Evolutionary conservation across 1,140 invertebrate genomes (phyloP), one percentile per base, ranked within the genome.

Genomic region (Nomia melanderi): DNA sequence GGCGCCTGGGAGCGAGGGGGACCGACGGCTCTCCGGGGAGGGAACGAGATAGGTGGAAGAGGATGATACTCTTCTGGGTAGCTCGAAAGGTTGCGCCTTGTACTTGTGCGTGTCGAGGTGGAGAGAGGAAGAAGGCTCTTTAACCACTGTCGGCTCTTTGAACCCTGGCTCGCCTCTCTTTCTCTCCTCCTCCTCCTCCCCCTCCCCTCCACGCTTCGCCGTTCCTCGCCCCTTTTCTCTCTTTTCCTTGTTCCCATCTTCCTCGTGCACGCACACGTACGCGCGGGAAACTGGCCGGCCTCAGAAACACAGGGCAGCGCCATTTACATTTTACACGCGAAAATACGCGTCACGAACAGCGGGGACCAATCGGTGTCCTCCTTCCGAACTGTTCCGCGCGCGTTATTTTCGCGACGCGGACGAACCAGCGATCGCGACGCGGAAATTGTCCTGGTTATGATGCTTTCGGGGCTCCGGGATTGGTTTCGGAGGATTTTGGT

Each of bases 101-200:
- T 85, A 82, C 84, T 85, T 85, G 76, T 85, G 84, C 84, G 84
- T 85, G 84, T 85, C 79, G 83, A 86, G 83, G 74, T 81, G 82
- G 83, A 82, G 83, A 85, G 77, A 82, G 77, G 77, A 77, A 85
- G 81, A 83, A 87, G 85, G 90, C 87, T 89, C 89, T 89, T 90
- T 90, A 91, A 90, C 90, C 86, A 90, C 87, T 85, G 90, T 90
- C 90, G 90, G 90, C 90, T 89, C 90, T 91, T 91, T 91, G 90
- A 90, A 91, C 90, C 87, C 83, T 69, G 77, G n/a, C 44, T 65
- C 71, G 39, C 29, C 80, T 84, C 76, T 79, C 67, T 65, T 17
- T 69, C 63, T 81, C 53, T 50, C 44, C 53, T 53, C n/a, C n/a
- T n/a, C n/a, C 72, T 63, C 62, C 57, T 36, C 31, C 39, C 41